phyloP scores from a whole-genome alignment of 1,140 invertebrate species.

The Eurosta solidaginis region DNA sequence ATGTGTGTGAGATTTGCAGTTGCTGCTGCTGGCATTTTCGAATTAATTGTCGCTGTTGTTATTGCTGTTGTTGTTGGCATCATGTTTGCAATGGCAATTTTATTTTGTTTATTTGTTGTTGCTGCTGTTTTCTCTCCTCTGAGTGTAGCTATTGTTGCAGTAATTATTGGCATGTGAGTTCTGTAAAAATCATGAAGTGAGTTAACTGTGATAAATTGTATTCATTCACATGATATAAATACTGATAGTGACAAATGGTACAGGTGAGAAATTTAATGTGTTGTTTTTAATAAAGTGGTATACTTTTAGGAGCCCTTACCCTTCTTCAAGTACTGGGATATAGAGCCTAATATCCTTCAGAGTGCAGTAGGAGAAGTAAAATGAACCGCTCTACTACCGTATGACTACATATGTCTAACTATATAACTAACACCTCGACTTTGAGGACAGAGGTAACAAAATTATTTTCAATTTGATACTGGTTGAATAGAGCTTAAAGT shows the following conservation, averaged over 20 bases:
- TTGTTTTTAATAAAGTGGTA: background rate
- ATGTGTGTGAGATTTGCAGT: constrained; percentile 54
- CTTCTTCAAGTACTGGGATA: background rate
- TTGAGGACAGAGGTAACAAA: no score
- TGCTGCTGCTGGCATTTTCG: constrained; percentile 35
- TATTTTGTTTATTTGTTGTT: constrained; percentile 29
- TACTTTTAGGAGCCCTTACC: no score
- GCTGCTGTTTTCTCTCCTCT: constrained; percentile 9
- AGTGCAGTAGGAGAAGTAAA: no score
- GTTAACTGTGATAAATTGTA: background rate
- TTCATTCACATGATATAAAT: background rate
- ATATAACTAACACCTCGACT: no score
- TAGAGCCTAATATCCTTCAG: no score
- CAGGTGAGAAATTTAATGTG: background rate
- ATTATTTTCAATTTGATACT: no score
- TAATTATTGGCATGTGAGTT: constrained; percentile 31
- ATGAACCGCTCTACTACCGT: no score
- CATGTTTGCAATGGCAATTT: constrained; percentile 17
- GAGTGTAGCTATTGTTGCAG: constrained; percentile 22
- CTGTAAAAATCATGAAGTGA: constrained; percentile 6
- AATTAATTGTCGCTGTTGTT: constrained; percentile 36
- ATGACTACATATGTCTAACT: no score
- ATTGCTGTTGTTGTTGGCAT: constrained; percentile 34
- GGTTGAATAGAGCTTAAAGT: no score
- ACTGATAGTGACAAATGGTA: background rate